Base-by-base conservation (phyloP, 2,797 vertebrate genomes). In the Sternotherus odoratus region DNA sequence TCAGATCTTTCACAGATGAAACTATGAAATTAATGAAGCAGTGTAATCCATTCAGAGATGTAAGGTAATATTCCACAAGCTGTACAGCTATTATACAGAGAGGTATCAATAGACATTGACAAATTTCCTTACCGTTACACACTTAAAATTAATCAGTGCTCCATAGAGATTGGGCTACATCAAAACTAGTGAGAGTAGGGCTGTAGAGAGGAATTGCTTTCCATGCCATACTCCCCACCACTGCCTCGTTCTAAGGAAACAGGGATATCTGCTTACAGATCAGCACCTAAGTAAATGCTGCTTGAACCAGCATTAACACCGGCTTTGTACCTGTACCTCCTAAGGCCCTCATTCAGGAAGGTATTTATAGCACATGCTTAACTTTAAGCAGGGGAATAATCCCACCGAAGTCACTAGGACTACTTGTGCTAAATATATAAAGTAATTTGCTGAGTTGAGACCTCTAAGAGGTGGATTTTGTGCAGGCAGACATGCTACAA, bases 1-100 rank as follows among this genome's bases (percentile, higher is more conserved):
- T 94, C 94, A 91, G 88, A 85, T 95, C 36, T 88, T 97, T 87
- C 89, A 94, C 78, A 82, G 83, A 94, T 88, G 77, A 95, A 87
- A 91, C n/a, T 36, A 88, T 53, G 81, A 93, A 95, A 77, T 95
- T 88, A 93, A 81, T 84, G 87, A 96, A 93, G 78, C 53, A 74
- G 39, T 23, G 83, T 85, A 84, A 93, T 63, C 85, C 51, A 92
- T 77, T 80, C 19, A 85, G 56, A 54, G n/a, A 93, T 51, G 75
- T 56, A 89, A 91, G 33, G n/a, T 95, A 92, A 93, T 82, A n/a
- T 39, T 77, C 69, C 89, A 74, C 77, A 79, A 87, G 57, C 92
- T 86, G 82, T 49, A 84, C 49, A 51, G 23, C 72, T 84, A 79
- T 50, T 88, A 69, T 43, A 39, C 30, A 56, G 60, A 91, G 74